These are phyloP conservation scores for Melinaea marsaeus DNA, from an alignment of 2,888 invertebrate species.

Conservation along the genomic window DNA sequence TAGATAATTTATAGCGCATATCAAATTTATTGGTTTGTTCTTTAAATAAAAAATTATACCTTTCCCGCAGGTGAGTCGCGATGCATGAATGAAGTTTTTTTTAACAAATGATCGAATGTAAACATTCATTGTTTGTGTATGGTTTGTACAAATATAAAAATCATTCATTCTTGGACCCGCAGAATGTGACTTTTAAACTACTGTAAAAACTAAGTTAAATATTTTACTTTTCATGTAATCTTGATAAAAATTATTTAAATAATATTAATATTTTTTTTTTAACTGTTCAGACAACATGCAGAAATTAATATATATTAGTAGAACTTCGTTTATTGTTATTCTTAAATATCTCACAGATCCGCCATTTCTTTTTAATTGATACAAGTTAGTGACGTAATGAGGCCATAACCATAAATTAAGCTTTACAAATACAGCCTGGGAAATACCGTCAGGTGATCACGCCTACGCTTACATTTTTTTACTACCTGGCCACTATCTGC, in stretches of 20 bases:
- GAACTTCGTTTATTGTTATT: too few relatives aligned
- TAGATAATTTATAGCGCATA: slow-evolving; percentile 65
- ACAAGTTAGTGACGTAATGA: too few relatives aligned
- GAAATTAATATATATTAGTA: too few relatives aligned
- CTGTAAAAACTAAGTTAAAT: too few relatives aligned
- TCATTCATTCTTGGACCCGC: slow-evolving; percentile 29
- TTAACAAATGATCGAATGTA: slow-evolving; percentile 60
- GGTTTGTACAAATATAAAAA: slow-evolving; percentile 29
- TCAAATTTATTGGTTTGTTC: slow-evolving; percentile 45
- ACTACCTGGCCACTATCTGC: slow-evolving; percentile 38
- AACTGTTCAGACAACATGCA: too few relatives aligned
- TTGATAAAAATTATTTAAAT: not conserved
- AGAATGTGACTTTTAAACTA: not conserved
- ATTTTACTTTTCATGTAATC: not conserved
- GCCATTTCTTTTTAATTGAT: too few relatives aligned
- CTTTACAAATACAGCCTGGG: slow-evolving; percentile 40
- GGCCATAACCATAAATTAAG: slow-evolving; percentile 47
- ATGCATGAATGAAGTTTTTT: slow-evolving; percentile 38
- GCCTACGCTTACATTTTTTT: slow-evolving; percentile 51
- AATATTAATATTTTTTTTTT: too few relatives aligned
- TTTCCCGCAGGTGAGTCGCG: slow-evolving; percentile 37
- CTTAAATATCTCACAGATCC: too few relatives aligned
- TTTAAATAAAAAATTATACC: slow-evolving; percentile 36
- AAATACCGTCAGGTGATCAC: slow-evolving; percentile 60
- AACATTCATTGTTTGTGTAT: slow-evolving; percentile 61